Conservation (phyloP, 2,888 invertebrate genomes). For the Melipona beecheii region DNA sequence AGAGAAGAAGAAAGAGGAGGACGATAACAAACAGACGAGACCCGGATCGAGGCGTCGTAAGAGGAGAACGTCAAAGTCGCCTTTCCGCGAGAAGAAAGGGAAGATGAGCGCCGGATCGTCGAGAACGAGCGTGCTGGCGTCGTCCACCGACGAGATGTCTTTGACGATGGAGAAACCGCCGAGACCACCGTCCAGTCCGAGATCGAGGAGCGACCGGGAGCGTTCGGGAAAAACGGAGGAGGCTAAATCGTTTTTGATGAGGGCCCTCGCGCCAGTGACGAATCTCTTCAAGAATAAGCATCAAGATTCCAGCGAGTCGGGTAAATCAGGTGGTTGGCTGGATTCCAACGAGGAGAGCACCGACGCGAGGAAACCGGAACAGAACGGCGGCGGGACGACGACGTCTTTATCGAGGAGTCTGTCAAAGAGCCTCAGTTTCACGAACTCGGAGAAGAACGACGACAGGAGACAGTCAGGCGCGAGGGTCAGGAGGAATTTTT, state of each 20-base stretch:
- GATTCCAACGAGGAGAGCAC: constrained; percentile 71
- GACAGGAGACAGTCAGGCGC: constrained; percentile 42
- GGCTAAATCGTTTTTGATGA: constrained; percentile 89
- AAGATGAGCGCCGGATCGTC: constrained; percentile 83
- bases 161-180: constrained; percentile 85
- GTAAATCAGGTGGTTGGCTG: constrained; percentile 82
- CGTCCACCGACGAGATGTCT: constrained; percentile 86
- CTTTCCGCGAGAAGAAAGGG: constrained; percentile 66
- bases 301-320: constrained; percentile 85
- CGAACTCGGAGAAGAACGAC: constrained; percentile 70
- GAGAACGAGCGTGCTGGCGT: constrained; percentile 85
- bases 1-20: constrained; percentile 61
- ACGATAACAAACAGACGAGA: constrained; percentile 44
- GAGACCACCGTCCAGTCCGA: constrained; percentile 85
- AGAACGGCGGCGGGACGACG: constrained; percentile 31
- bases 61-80: constrained; percentile 70
- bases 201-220: constrained; percentile 78
- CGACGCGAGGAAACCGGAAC: constrained; percentile 67
- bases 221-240: constrained; percentile 86
- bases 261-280: constrained; percentile 91
- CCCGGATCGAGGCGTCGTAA: constrained; percentile 65
- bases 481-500: constrained; percentile 71
- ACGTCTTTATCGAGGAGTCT: constrained; percentile 67
- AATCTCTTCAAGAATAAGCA: constrained; percentile 89
- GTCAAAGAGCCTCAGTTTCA: constrained; percentile 71